Evolutionary conservation across 2,113 vertebrate species (phyloP).

Genomic region (Cyprinodon brontotheroides): DNA sequence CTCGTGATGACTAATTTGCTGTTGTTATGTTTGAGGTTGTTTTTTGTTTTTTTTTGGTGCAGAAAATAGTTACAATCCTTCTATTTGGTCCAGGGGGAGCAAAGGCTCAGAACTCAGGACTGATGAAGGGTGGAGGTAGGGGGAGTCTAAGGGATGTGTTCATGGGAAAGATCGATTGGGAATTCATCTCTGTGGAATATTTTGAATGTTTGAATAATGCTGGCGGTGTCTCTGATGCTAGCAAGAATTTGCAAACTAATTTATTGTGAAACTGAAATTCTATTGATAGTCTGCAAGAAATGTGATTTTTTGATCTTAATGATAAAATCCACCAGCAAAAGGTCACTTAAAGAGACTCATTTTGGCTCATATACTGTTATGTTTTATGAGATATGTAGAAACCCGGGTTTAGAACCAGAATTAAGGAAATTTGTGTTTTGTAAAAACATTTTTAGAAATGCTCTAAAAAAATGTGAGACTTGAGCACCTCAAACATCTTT

Average conservation of each 20-base stretch:
- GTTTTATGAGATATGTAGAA: too few relatives aligned
- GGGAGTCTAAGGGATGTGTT: constrained; percentile 42
- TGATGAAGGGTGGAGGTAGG: background rate
- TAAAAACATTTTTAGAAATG: too few relatives aligned
- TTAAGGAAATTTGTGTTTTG: too few relatives aligned
- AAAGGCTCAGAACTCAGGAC: constrained; percentile 3
- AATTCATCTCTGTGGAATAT: constrained; percentile 54
- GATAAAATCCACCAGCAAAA: too few relatives aligned
- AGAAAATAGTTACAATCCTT: constrained; percentile 61
- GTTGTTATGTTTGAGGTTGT: constrained; percentile 65
- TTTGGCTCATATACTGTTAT: too few relatives aligned
- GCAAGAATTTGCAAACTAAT: background rate
- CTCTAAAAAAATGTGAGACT: too few relatives aligned
- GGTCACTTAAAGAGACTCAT: too few relatives aligned
- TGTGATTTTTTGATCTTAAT: too few relatives aligned
- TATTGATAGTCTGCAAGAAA: too few relatives aligned
- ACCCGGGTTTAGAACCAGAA: too few relatives aligned
- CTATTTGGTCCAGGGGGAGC: constrained; percentile 43
- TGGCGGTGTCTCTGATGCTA: constrained; percentile 12
- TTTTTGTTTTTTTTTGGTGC: constrained; percentile 42
- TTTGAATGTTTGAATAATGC: constrained; percentile 26
- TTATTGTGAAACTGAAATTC: background rate
- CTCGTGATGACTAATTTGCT: constrained; percentile 53
- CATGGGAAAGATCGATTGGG: constrained; percentile 66
- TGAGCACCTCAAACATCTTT: too few relatives aligned